A percentile compares a stretch with the other conserved stretches of the same genome.
These are phyloP conservation scores for Zaprionus bogoriensis DNA, from an alignment of 2,888 invertebrate genomes.

Conservation along the genomic window DNA sequence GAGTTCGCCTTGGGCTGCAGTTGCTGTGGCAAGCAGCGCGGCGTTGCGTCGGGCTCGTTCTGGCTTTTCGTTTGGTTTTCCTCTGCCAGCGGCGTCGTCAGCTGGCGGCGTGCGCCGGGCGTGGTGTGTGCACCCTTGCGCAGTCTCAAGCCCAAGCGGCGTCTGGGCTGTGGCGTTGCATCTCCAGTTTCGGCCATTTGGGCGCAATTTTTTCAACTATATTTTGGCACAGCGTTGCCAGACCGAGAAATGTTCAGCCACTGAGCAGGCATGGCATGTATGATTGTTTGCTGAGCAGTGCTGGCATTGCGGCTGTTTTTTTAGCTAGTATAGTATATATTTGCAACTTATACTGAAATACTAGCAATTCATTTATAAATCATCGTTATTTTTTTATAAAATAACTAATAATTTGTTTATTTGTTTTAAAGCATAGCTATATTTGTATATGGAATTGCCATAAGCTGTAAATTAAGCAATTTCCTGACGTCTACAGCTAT, in stretches of 20 bases:
- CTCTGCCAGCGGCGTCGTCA: conserved; percentile 2
- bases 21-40: conserved; percentile 17
- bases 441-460: too few species aligned
- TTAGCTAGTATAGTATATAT: too few species aligned
- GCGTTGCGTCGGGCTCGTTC: conserved; percentile 22
- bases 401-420: too few species aligned
- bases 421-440: too few species aligned
- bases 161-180: conserved; percentile 53
- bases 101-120: conserved; percentile 36
- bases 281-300: too few species aligned
- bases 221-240: conserved; percentile 37
- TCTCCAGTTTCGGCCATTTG: conserved; percentile 35
- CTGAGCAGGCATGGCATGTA: not conserved
- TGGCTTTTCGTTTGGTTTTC: not conserved
- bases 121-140: conserved; percentile 38
- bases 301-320: too few species aligned
- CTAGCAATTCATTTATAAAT: too few species aligned
- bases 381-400: too few species aligned
- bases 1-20: conserved; percentile 40
- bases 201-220: not conserved
- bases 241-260: not conserved
- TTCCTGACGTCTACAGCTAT: too few species aligned
- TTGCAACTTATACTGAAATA: too few species aligned
- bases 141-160: conserved; percentile 46
- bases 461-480: too few species aligned